Percentiles rank a stretch among this genome's conserved stretches.
phyloP scores from a whole-genome alignment of 2,888 invertebrate genomes.

The Sabatieria punctata region DNA sequence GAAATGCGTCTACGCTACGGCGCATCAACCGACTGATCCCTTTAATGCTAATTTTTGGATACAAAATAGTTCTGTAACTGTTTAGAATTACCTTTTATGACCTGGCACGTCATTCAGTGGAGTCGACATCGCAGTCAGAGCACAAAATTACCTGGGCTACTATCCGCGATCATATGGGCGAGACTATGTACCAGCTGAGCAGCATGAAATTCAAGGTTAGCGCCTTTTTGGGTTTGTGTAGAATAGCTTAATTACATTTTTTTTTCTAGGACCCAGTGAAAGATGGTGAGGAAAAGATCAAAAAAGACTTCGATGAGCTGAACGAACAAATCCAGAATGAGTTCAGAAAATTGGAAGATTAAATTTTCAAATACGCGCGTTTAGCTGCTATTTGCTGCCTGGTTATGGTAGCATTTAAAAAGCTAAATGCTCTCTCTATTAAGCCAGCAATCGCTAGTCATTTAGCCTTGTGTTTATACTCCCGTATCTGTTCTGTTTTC shows the following conservation, averaged over 20 bases:
- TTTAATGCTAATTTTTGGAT: slow-evolving; percentile 4
- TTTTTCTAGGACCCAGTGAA: slow-evolving; percentile 72
- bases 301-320: slow-evolving; percentile 86
- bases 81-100: slow-evolving; percentile 76
- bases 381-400: no score
- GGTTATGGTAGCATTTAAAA: no score
- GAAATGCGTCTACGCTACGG: no score
- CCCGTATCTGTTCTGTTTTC: no score
- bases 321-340: slow-evolving; percentile 90
- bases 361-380: no score
- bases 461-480: no score
- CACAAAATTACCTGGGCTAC: slow-evolving; percentile 97
- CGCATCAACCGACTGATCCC: no score
- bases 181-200: slow-evolving; percentile 84
- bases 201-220: slow-evolving; percentile 96
- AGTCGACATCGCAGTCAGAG: slow-evolving; percentile 93
- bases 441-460: no score
- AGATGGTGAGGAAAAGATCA: slow-evolving; percentile 93
- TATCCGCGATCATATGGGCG: slow-evolving; percentile 90
- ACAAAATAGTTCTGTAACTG: no score
- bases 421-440: no score
- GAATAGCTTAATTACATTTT: slow-evolving; percentile 7
- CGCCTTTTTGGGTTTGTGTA: slow-evolving; percentile 7
- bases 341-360: slow-evolving; percentile 96
- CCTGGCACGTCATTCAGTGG: slow-evolving; percentile 90